A percentile compares a stretch with the other conserved stretches of the same genome.
Evolutionary conservation across 2,797 vertebrate species (phyloP).

Genomic region (Takifugu rubripes): DNA sequence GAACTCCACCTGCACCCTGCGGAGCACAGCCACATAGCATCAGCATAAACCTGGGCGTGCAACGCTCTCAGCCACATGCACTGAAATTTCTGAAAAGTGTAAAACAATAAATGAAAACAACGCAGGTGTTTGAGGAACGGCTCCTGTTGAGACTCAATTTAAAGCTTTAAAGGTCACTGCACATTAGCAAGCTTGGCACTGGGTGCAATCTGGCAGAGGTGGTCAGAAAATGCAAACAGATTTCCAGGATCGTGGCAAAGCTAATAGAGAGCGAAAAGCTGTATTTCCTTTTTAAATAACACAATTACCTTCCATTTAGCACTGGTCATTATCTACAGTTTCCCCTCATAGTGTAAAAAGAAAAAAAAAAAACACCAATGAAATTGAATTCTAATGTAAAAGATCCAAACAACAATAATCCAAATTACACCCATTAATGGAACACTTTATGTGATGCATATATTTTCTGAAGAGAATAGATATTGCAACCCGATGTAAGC

Average conservation of each 20-base stretch:
- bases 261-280: neutral
- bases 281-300: neutral
- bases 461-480: neutral
- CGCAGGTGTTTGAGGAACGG: neutral
- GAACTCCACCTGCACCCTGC: constrained; percentile 84
- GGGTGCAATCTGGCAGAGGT: neutral
- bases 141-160: neutral
- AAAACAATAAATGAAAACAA: too few relatives aligned
- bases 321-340: neutral
- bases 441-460: neutral
- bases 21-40: neutral
- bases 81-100: neutral
- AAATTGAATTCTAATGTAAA: neutral
- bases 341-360: neutral
- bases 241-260: neutral
- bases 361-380: neutral
- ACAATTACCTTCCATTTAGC: constrained; percentile 1
- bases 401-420: constrained; percentile 20
- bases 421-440: constrained; percentile 3
- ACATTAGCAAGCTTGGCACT: neutral
- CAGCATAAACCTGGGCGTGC: neutral
- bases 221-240: neutral
- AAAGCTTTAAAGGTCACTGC: neutral
- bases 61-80: neutral
- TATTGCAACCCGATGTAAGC: neutral